Conservation (phyloP, 1,140 invertebrate genomes). For the Cheumatopsyche charites region DNA sequence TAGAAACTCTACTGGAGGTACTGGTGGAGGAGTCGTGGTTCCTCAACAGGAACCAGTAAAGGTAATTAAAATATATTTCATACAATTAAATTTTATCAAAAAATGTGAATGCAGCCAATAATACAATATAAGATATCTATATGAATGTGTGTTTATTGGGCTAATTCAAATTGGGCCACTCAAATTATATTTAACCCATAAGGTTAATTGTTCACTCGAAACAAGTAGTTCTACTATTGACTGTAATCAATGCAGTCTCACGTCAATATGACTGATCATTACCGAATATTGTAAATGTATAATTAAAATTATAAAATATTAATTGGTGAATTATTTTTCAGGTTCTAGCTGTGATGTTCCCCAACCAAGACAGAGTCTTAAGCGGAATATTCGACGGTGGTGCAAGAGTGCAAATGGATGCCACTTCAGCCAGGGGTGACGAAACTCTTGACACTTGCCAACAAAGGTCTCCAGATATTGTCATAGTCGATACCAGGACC, state of each 20-base stretch:
- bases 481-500: constrained; percentile 37
- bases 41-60: constrained; percentile 43
- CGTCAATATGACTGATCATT: no score
- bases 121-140: no score
- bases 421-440: constrained; percentile 26
- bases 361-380: constrained; percentile 40
- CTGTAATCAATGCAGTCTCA: no score
- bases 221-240: no score
- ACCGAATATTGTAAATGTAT: no score
- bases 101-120: no score
- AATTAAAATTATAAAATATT: no score
- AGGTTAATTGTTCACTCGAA: no score
- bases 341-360: constrained; percentile 45
- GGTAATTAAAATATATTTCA: constrained; percentile 40
- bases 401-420: constrained; percentile 32
- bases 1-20: constrained; percentile 35
- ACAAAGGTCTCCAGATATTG: constrained; percentile 28
- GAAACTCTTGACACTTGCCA: constrained; percentile 40
- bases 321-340: neutral
- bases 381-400: constrained; percentile 39
- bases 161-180: no score
- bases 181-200: no score
- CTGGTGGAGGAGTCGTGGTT: constrained; percentile 34
- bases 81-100: no score
- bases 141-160: no score